These are phyloP conservation scores for Drosophila pachea DNA, from an alignment of 1,140 invertebrate genomes.

Conservation along the genomic window DNA sequence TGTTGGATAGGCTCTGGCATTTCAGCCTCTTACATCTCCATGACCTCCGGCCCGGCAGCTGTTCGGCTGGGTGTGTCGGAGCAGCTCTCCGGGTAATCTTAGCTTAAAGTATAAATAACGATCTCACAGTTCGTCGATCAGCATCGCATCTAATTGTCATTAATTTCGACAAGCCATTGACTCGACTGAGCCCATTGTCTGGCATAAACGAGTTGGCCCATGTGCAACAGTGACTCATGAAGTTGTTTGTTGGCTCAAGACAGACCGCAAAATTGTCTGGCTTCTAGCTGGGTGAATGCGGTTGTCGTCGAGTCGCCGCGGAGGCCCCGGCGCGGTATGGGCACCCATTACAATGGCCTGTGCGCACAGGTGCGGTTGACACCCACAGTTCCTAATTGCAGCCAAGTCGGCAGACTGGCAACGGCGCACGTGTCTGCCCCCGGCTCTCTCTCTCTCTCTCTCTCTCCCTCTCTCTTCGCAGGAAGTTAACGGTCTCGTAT, in stretches of 20 bases:
- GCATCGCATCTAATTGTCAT: conserved; percentile 48
- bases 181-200: conserved; percentile 34
- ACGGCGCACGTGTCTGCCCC: conserved; percentile 25
- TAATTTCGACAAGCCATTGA: conserved; percentile 46
- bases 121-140: conserved; percentile 38
- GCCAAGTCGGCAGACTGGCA: conserved; percentile 32
- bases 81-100: conserved; percentile 11
- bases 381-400: conserved; percentile 32
- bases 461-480: too few species aligned
- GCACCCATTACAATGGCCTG: conserved; percentile 3
- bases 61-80: conserved; percentile 22
- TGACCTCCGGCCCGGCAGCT: conserved; percentile 22
- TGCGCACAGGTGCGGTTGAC: conserved; percentile 14
- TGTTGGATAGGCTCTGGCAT: conserved; percentile 56
- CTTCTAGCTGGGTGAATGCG: conserved; percentile 42
- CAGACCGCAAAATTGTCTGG: conserved; percentile 63
- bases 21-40: conserved; percentile 20
- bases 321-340: conserved; percentile 1
- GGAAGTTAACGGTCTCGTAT: conserved; percentile 41
- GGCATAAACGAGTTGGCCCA: conserved; percentile 8
- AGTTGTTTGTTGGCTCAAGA: conserved; percentile 34
- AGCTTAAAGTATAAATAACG: conserved; percentile 12
- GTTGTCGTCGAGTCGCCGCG: not conserved
- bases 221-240: conserved; percentile 43
- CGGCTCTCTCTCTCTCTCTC: not conserved